phyloP scores from a whole-genome alignment of 2,113 vertebrate species.

The Vombatus ursinus region DNA sequence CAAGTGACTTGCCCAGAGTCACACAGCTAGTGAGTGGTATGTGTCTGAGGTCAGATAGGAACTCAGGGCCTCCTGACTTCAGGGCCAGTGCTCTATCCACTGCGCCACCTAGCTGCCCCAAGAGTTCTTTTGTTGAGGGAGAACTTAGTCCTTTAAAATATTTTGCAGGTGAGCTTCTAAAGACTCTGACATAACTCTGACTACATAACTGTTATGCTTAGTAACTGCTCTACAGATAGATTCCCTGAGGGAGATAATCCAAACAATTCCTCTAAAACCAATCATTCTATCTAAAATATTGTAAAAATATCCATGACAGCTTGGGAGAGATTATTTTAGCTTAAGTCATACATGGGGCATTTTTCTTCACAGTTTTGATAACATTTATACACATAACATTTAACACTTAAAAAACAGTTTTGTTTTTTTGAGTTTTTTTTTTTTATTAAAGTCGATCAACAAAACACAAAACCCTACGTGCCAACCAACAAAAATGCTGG shows the following conservation, averaged over 20 bases:
- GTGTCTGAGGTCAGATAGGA: too few relatives aligned
- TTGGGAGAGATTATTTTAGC: slow-evolving; percentile 72
- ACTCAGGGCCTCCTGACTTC: too few relatives aligned
- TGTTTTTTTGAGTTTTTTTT: not conserved
- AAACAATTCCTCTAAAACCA: slow-evolving; percentile 64
- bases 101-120: not conserved
- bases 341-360: slow-evolving; percentile 55
- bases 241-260: slow-evolving; percentile 68
- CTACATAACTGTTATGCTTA: slow-evolving; percentile 60
- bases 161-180: slow-evolving; percentile 62
- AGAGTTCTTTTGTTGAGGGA: not conserved
- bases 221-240: slow-evolving; percentile 39
- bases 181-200: slow-evolving; percentile 52
- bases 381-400: slow-evolving; percentile 66
- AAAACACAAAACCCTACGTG: slow-evolving; percentile 63
- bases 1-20: too few relatives aligned
- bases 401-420: slow-evolving; percentile 67
- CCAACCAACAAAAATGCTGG: slow-evolving; percentile 63
- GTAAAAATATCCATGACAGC: slow-evolving; percentile 65
- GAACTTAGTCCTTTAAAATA: not conserved
- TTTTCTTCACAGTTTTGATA: slow-evolving; percentile 74
- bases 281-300: slow-evolving; percentile 58
- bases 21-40: too few relatives aligned
- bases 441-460: slow-evolving; percentile 66
- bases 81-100: too few relatives aligned